These are phyloP conservation scores for Drosophila rubida DNA, from an alignment of 2,888 invertebrate species.

Conservation along the genomic window DNA sequence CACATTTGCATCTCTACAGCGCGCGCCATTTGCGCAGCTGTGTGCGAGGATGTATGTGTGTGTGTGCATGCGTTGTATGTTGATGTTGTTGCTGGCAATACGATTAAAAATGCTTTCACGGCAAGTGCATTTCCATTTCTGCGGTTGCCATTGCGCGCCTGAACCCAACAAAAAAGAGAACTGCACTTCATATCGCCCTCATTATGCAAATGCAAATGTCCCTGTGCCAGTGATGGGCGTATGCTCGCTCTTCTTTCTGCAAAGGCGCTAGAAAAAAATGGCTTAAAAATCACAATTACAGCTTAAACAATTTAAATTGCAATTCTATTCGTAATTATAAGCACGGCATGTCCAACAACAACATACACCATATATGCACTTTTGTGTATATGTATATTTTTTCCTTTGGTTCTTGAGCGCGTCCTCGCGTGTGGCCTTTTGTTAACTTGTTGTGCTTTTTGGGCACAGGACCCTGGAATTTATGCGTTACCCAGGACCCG, in stretches of 20 bases:
- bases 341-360: background rate
- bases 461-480: conserved; percentile 47
- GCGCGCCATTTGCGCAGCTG: conserved; percentile 44
- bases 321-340: background rate
- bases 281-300: background rate
- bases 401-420: background rate
- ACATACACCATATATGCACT: background rate
- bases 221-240: conserved; percentile 2
- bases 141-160: conserved; percentile 53
- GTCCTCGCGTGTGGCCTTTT: conserved; percentile 8
- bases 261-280: background rate
- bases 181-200: conserved; percentile 56
- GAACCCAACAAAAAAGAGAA: conserved; percentile 14
- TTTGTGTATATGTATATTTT: background rate
- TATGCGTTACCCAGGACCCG: conserved; percentile 55
- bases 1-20: conserved; percentile 61
- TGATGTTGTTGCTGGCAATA: conserved; percentile 50
- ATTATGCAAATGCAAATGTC: conserved; percentile 51
- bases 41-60: conserved; percentile 2
- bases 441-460: conserved; percentile 20
- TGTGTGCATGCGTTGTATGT: background rate
- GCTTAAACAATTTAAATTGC: background rate
- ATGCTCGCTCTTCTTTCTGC: background rate
- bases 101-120: conserved; percentile 81
- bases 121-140: conserved; percentile 79